Evolutionary conservation across 2,888 invertebrate species (phyloP), one percentile per base, ranked within the genome.

Genomic region (Diarsia dahlii): DNA sequence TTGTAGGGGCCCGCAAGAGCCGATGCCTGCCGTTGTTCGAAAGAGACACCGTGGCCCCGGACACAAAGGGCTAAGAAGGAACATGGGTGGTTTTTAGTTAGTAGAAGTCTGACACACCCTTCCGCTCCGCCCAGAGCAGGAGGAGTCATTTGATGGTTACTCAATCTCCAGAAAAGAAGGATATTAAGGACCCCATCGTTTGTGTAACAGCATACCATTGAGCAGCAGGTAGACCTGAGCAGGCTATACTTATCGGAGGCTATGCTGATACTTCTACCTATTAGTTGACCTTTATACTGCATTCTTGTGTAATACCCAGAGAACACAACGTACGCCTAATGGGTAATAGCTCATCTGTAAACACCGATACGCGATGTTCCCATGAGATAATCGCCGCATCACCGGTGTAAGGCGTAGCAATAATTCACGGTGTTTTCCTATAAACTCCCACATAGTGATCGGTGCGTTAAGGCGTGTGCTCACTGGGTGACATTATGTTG

Each of bases 381-480:
- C 85, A 84, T 85, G 80, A 77, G 78, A 84, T 86, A 81, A 84
- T 83, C 65, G 71, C 67, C 72, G 78, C 78, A 77, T 84, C 81
- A 80, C 70, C 70, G 66, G 70, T 68, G 76, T 81, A 80, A 82
- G 75, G 58, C 79, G 56, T 76, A 65, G 74, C 80, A 74, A 88
- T 89, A 82, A 71, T 74, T 84, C 76, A 76, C 68, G 23, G 45
- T 28, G 72, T 68, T 82, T 85, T 86, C 87, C 71, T 78, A 86
- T 83, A 74, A 77, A 71, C 67, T 86, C 78, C 64, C 81, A 83
- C 77, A 80, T 75, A 78, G 23, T 23, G 46, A 45, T 67, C 34
- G 52, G n/a, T 56, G 50, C 64, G 68, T 74, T 34, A 81, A 64
- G 82, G 18, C 6, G 71, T 39, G 80, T 62, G 50, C 56, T 15